Conservation (phyloP, 1,140 invertebrate species). For the Zaprionus capensis region DNA sequence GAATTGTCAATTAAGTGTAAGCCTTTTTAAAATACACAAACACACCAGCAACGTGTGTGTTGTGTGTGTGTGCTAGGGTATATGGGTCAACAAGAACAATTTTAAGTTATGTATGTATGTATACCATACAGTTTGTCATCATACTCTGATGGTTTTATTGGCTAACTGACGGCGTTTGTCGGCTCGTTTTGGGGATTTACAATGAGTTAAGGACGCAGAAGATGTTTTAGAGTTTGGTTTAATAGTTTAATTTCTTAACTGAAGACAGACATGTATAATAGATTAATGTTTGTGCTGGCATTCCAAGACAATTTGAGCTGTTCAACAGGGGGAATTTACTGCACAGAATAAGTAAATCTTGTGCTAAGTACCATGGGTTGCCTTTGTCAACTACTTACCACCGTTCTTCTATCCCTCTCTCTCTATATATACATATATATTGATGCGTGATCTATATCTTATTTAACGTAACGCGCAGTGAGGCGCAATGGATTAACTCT, state of each 20-base stretch:
- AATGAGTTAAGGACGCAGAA: not conserved
- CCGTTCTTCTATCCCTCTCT: not conserved
- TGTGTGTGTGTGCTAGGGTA: not conserved
- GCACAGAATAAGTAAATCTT: not conserved
- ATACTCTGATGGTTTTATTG: not conserved
- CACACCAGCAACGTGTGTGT: not conserved
- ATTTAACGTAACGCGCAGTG: no score
- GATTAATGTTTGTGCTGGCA: not conserved
- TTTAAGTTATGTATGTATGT: constrained; percentile 1
- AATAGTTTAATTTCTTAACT: not conserved
- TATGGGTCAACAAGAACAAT: constrained; percentile 7
- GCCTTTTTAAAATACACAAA: constrained; percentile 22
- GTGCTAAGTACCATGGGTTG: not conserved
- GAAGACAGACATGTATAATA: not conserved
- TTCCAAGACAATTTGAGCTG: not conserved
- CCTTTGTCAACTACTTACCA: not conserved
- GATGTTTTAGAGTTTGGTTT: not conserved
- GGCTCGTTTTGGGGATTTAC: not conserved
- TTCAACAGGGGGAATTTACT: no score
- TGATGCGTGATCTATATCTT: no score
- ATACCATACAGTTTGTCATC: not conserved
- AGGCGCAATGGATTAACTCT: no score
- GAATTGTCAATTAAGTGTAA: constrained; percentile 48
- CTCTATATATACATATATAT: no score
- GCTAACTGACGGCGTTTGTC: not conserved